Evolutionary conservation across 2,888 invertebrate genomes (phyloP), one percentile per base, ranked within the genome.

Genomic region (Caenorhabditis sulstoni): DNA sequence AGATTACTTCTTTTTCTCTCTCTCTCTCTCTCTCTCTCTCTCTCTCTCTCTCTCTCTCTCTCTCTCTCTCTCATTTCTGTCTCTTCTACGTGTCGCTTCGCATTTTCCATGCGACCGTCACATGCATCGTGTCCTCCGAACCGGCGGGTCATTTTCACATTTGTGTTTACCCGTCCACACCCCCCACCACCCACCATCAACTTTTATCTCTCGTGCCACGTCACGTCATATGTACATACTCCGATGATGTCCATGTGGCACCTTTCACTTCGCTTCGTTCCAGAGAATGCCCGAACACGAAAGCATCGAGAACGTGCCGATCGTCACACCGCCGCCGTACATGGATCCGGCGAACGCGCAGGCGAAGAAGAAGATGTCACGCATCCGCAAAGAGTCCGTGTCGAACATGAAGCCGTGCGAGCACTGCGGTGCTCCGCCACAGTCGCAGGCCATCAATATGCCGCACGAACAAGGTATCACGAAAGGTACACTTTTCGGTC

Each of bases 321-420:
- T 71, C n/a, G 73, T 53, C 20, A 81, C 79, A n/a, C 83, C 83
- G 22, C 83, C 83, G 53, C 83, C 83, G 11, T 83, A 83, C 62
- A 83, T 81, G 81, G 83, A 83, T 55, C 83, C 83, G 47, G 83
- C 66, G 16, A 83, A 83, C 59, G 59, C 67, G 12, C 45, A 68
- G 18, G 81, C 81, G 8, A 76, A 81, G 74, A 83, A 83, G 62
- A 79, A 79, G 59, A 74, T 79, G 79, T 74, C 74, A n/a, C 58
- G 74, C 22, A 79, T 79, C 44, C 44, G 79, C 22, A 79, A 79
- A 45, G 79, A 79, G 22, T 79, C 79, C 0, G 39, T 65, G 1
- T 65, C 61, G 12, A 47, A 68, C 35, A 53, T 68, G 74, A 79
- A 75, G 49, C 35, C 64, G 29, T 79, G 79, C 44, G 59, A 64